Evolutionary conservation across 2,797 vertebrate species (phyloP).

Genomic region (Catamblyrhynchus diadema): DNA sequence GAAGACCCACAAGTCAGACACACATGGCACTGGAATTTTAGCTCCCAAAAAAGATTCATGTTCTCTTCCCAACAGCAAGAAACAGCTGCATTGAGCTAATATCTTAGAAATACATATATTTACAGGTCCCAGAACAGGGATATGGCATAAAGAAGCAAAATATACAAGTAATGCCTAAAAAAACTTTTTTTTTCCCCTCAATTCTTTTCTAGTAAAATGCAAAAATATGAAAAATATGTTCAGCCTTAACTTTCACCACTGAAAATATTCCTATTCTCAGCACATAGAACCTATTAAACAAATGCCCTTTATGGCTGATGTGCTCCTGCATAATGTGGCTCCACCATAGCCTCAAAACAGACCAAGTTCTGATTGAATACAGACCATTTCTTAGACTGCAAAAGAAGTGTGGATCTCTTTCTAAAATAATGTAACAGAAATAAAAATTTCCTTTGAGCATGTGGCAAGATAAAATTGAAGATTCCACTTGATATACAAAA

Average conservation of each 20-base stretch:
- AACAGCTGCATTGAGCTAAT: neutral
- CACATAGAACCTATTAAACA: neutral
- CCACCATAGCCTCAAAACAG: rapidly evolving
- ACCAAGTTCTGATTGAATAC: neutral
- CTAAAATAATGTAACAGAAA: neutral
- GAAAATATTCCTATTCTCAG: neutral
- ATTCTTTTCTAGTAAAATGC: neutral
- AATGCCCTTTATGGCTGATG: neutral
- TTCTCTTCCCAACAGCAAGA: neutral
- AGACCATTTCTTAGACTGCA: neutral
- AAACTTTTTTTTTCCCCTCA: neutral
- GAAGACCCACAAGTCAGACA: neutral
- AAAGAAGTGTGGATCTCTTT: neutral
- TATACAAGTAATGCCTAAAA: neutral
- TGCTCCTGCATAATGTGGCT: neutral
- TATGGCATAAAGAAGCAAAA: neutral
- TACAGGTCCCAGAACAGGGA: neutral
- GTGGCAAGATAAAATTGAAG: neutral
- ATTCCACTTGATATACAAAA: neutral
- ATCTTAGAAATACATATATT: neutral
- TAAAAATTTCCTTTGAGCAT: neutral
- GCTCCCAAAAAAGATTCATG: neutral
- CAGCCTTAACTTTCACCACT: neutral
- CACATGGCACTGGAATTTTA: rapidly evolving
- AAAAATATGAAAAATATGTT: neutral